phyloP scores from a whole-genome alignment of 2,797 vertebrate species.

The Hippoglossus hippoglossus region DNA sequence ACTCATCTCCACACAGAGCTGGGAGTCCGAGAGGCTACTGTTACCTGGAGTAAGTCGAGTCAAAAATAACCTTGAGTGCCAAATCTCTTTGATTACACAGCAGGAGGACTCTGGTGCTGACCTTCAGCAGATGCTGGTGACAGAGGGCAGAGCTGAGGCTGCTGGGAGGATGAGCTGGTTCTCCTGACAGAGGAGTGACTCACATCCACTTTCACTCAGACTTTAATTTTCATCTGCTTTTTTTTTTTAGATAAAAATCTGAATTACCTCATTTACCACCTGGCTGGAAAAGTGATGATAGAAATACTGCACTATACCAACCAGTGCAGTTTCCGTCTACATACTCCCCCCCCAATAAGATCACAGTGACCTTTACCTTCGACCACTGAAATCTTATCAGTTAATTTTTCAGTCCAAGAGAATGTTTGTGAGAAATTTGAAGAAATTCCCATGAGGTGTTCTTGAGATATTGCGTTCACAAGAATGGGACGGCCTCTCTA shows the following conservation, averaged over 20 bases:
- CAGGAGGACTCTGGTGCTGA: slow-evolving; percentile 22
- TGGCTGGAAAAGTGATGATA: neutral
- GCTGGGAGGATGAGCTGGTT: slow-evolving; percentile 7
- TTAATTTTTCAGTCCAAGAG: too few species aligned
- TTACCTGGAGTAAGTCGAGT: slow-evolving; percentile 50
- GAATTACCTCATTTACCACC: neutral
- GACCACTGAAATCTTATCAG: too few species aligned
- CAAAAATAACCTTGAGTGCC: slow-evolving; percentile 52
- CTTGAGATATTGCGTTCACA: too few species aligned
- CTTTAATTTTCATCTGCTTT: slow-evolving; percentile 35
- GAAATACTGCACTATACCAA: neutral
- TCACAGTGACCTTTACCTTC: too few species aligned
- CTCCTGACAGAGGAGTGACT: slow-evolving; percentile 24
- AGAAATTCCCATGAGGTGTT: too few species aligned
- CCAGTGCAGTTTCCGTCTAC: too few species aligned
- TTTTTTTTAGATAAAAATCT: slow-evolving; percentile 29
- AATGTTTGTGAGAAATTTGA: too few species aligned
- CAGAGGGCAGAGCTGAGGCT: slow-evolving; percentile 22
- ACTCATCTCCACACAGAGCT: slow-evolving; percentile 28
- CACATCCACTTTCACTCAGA: slow-evolving; percentile 15
- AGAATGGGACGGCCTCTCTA: too few species aligned
- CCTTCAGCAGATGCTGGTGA: slow-evolving; percentile 38
- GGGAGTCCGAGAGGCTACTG: slow-evolving; percentile 36
- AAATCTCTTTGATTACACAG: slow-evolving; percentile 33
- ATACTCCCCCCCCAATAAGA: too few species aligned